Conservation (phyloP, 1,140 invertebrate species). For the Aradophagus sp. region DNA sequence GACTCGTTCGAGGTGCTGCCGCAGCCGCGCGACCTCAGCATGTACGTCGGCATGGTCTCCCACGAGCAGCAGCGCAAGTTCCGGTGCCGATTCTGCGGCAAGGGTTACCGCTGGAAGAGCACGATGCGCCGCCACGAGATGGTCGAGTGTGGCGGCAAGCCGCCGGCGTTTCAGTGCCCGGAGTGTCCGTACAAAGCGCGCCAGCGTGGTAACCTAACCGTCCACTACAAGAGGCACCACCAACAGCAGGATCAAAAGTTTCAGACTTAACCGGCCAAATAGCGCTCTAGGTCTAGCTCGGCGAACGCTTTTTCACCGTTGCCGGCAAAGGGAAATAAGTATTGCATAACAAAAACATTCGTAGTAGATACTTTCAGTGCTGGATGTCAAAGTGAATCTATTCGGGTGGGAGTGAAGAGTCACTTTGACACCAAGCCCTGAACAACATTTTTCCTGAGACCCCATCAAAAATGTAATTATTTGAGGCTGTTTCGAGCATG, state of each 20-base stretch:
- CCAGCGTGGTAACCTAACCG: constrained; percentile 85
- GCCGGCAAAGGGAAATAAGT: too few species aligned
- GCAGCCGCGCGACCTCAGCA: constrained; percentile 67
- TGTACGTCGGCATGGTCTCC: constrained; percentile 68
- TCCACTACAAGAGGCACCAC: constrained; percentile 87
- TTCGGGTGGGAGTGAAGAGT: too few species aligned
- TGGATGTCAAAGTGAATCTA: too few species aligned
- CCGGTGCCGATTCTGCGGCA: constrained; percentile 85
- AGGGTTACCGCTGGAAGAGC: constrained; percentile 87
- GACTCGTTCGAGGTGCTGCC: constrained; percentile 73
- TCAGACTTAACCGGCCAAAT: too few species aligned
- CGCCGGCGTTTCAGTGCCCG: constrained; percentile 86
- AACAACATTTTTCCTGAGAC: too few species aligned
- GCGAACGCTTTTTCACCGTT: too few species aligned
- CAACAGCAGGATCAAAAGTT: constrained; percentile 64
- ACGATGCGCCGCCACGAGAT: constrained; percentile 87
- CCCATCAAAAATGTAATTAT: too few species aligned
- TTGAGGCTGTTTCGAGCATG: too few species aligned
- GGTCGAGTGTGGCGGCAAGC: constrained; percentile 91
- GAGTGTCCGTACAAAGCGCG: constrained; percentile 86
- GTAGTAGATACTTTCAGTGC: too few species aligned
- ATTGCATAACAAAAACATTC: too few species aligned
- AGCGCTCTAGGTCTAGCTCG: too few species aligned
- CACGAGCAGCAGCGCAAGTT: constrained; percentile 81
- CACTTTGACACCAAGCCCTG: too few species aligned